Evolutionary conservation across 2,888 invertebrate genomes (phyloP), one percentile per base, ranked within the genome.

Genomic region (Galeopsomyia nigrocyanea): DNA sequence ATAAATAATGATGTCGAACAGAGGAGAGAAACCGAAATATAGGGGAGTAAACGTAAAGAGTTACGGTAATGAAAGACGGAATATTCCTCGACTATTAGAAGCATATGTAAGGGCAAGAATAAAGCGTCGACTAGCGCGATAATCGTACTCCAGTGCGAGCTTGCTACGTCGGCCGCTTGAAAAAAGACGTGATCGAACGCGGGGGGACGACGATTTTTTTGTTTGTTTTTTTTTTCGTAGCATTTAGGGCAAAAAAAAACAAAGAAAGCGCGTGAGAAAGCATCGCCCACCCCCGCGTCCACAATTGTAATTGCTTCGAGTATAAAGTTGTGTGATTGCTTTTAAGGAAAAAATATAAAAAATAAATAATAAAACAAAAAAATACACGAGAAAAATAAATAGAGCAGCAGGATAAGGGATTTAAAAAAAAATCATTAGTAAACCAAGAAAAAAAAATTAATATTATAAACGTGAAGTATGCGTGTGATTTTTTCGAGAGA

Each of bases 1-100:
- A 55, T 47, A 67, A 51, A 73, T 56, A 56, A 62, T 26, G 19
- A 9, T 62, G 69, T 71, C 69, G 66, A 62, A 58, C 60, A 19
- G 26, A 5, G 60, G 57, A 53, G 47, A 55, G 66, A 65, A 51
- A 62, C 22, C 51, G 50, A 61, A 68, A 39, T 39, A 58, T 17
- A 50, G 39, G 64, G 19, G 60, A 57, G 51, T 55, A 46, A 60
- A 58, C 53, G 49, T 51, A 64, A 63, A 71, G 21, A 22, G 50
- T 53, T 68, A 5, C 26, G 31, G 49, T 47, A 53, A 26, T 21
- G 47, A 47, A 74, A 49, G 21, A 47, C 50, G 10, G 26, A 68
- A 49, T 77, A 82, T 82, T 83, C 80, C 81, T 82, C 81, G 79
- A 82, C 82, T 83, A 82, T 80, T 83, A 82, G 82, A 78, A 78